phyloP scores from a whole-genome alignment of 2,113 vertebrate genomes.

The Atherinomorus stipes region DNA sequence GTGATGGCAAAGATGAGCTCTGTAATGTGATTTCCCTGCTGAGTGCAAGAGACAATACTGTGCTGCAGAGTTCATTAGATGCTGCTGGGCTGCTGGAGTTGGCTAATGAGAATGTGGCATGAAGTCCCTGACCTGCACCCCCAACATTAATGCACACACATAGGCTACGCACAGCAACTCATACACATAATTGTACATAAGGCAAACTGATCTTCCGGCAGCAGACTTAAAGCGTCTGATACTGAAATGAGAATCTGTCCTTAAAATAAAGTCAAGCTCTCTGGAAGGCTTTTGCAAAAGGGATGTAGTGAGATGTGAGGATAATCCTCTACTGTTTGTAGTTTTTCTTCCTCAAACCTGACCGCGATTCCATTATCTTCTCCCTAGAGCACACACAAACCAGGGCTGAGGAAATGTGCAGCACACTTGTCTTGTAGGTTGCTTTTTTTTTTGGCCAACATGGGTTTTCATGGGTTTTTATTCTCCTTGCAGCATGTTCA shows the following conservation, averaged over 20 bases:
- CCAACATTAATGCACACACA: constrained; percentile 8
- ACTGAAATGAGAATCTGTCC: constrained; percentile 23
- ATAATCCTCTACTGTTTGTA: constrained; percentile 37
- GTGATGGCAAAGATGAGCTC: constrained; percentile 55
- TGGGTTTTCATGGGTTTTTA: constrained; percentile 24
- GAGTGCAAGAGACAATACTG: constrained; percentile 64
- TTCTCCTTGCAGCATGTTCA: constrained; percentile 13
- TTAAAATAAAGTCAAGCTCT: constrained; percentile 8
- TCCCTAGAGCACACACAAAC: constrained; percentile 24
- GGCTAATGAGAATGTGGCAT: constrained; percentile 71
- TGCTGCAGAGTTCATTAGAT: constrained; percentile 76
- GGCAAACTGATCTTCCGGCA: constrained; percentile 20
- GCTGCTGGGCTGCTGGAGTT: constrained; percentile 50
- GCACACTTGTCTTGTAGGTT: constrained; percentile 35
- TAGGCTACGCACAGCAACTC: constrained; percentile 11
- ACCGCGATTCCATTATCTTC: constrained; percentile 47
- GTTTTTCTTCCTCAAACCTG: constrained; percentile 20
- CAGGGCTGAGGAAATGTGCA: constrained; percentile 14
- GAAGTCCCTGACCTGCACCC: constrained; percentile 48
- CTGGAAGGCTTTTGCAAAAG: background rate
- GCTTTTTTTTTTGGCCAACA: constrained; percentile 7
- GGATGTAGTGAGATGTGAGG: background rate
- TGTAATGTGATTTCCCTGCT: constrained; percentile 74
- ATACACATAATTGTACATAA: constrained; percentile 8
- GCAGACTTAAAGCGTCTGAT: background rate